phyloP scores from a whole-genome alignment of 2,113 vertebrate genomes.

The Gobius niger region DNA sequence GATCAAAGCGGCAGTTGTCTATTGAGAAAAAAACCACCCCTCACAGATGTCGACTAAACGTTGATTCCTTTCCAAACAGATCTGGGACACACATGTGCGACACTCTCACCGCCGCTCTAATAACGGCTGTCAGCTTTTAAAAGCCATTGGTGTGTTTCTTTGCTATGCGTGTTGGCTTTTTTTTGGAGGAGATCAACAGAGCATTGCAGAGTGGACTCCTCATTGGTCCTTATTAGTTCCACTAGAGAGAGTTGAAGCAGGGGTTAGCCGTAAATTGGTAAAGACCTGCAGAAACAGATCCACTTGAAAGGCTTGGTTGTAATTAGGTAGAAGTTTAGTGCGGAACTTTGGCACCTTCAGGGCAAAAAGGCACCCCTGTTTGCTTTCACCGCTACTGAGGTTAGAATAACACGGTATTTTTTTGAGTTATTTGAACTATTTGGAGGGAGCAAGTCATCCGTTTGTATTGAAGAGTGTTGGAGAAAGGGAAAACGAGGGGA shows the following conservation, averaged over 20 bases:
- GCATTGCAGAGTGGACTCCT: constrained; percentile 43
- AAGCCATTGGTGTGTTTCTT: neutral
- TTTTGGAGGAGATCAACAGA: constrained; percentile 25
- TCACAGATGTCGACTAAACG: neutral
- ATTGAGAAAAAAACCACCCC: constrained; percentile 15
- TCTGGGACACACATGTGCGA: neutral
- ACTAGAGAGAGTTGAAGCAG: constrained; percentile 34
- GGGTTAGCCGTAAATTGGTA: constrained; percentile 9
- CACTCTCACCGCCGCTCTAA: neutral
- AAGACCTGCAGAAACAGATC: constrained; percentile 17
- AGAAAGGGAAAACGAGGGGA: no score
- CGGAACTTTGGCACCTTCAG: constrained; percentile 1
- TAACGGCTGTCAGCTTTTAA: neutral
- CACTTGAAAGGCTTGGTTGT: constrained; percentile 17
- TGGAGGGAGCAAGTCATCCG: neutral
- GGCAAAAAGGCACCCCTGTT: neutral
- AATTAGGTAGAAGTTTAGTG: constrained; percentile 16
- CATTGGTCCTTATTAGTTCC: constrained; percentile 50
- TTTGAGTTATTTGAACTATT: neutral
- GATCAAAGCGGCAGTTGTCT: constrained; percentile 26
- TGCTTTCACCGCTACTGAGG: neutral
- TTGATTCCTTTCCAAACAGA: neutral
- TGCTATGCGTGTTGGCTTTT: constrained; percentile 15
- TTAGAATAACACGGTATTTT: neutral
- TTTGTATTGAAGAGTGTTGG: no score